Evolutionary conservation across 2,797 vertebrate species (phyloP), one percentile per base, ranked within the genome.

Genomic region (Callimico goeldii): DNA sequence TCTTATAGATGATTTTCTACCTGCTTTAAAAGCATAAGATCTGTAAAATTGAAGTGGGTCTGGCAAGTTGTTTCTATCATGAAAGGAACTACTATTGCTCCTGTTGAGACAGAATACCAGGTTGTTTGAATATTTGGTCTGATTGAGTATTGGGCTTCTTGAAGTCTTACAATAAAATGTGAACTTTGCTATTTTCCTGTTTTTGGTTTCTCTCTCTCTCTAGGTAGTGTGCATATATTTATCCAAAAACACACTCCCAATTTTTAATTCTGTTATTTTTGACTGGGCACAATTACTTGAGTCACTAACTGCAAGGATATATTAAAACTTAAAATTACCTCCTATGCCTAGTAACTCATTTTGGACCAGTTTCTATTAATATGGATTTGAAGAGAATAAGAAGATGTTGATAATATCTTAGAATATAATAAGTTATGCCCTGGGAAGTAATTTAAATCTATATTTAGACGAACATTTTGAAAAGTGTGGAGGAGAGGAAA

Each of bases 401-500:
- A 93, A 28, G 28, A 81, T 72, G 67, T 94, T 61, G 77, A 46
- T 70, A 79, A 73, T 79, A 52, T 64, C 43, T 82, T 88, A 48
- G 70, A 48, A 93, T 94, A 5, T 83, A 64, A 86, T 33, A 57
- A 87, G 17, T 77, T 75, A 80, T 58, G 24, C 52, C 50, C 77
- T 73, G 64, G 77, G 41, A 90, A 94, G 43, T 90, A 43, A 95
- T 90, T 94, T 94, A 88, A 90, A 82, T 46, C 94, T 97, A 89
- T 91, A 92, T 93, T 96, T 97, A 96, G 85, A 80, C 3, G 81
- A 95, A 96, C 39, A 85, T 96, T 96, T 96, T 94, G 64, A 94
- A 95, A 97, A 96, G 83, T 91, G 85, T 75, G 48, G 83, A 90
- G 94, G 88, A 96, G 70, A 90, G 43, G 88, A 83, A 97, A 95